These are phyloP conservation scores for Thaumetopoea pityocampa DNA, from an alignment of 1,140 invertebrate genomes.

Conservation along the genomic window DNA sequence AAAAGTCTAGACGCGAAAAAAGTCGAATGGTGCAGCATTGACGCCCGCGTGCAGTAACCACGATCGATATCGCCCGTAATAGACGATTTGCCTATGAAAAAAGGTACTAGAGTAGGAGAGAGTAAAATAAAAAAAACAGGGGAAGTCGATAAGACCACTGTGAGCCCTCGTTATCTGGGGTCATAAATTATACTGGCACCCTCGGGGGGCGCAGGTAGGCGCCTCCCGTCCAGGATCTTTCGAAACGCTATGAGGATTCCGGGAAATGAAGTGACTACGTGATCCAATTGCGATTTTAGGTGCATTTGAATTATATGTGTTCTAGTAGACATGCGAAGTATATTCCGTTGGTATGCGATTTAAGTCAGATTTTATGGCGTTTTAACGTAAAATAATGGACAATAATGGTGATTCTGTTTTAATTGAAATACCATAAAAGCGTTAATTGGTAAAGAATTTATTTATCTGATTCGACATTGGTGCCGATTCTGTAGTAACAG, in stretches of 20 bases:
- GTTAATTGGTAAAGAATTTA: no score
- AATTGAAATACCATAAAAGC: no score
- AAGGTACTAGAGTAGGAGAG: conserved; percentile 47
- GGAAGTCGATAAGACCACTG: conserved; percentile 66
- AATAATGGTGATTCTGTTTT: no score
- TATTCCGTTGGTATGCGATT: conserved; percentile 19
- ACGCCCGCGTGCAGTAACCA: conserved; percentile 28
- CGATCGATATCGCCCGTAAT: conserved; percentile 57
- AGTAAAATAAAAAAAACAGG: conserved; percentile 47
- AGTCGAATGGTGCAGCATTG: conserved; percentile 13
- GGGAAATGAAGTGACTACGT: conserved; percentile 67
- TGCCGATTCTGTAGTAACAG: no score
- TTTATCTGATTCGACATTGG: no score
- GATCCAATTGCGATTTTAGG: conserved; percentile 71
- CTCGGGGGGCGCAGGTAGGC: conserved; percentile 56
- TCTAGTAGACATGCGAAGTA: conserved; percentile 34
- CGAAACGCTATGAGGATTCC: conserved; percentile 51
- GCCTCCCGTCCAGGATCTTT: conserved; percentile 41
- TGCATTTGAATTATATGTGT: conserved; percentile 58
- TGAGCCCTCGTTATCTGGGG: conserved; percentile 67
- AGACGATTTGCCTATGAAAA: conserved; percentile 65
- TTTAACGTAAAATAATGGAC: no score
- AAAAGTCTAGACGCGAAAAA: conserved; percentile 28
- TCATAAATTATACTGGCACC: conserved; percentile 71
- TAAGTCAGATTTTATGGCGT: no score